Evolutionary conservation across 2,888 invertebrate species (phyloP).

Genomic region (Polydrusus tereticollis): DNA sequence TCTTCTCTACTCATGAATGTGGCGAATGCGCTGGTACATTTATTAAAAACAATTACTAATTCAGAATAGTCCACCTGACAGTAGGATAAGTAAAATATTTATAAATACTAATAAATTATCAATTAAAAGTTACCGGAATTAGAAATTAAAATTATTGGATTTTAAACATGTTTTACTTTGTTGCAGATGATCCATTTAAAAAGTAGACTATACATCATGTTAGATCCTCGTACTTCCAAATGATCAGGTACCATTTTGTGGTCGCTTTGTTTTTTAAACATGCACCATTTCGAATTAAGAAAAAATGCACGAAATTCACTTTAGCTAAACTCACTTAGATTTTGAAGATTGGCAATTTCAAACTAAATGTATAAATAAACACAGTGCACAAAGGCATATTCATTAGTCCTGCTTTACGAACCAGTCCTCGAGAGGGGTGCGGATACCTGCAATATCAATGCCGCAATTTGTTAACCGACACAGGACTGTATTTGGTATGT

Average conservation of each 20-base stretch:
- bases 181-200: slow-evolving; percentile 18
- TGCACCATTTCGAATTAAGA: background rate
- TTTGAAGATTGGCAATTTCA: too few species aligned
- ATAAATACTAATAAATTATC: too few species aligned
- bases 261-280: background rate
- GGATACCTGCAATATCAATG: too few species aligned
- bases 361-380: too few species aligned
- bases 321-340: background rate
- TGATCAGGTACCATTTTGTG: slow-evolving; percentile 21
- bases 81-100: too few species aligned
- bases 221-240: slow-evolving; percentile 14
- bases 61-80: too few species aligned
- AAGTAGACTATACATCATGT: slow-evolving; percentile 12
- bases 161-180: slow-evolving; percentile 2
- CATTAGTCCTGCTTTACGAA: too few species aligned
- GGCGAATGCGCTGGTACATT: slow-evolving; percentile 3
- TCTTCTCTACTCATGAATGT: background rate
- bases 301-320: background rate
- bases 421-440: too few species aligned
- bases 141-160: background rate
- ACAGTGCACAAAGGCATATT: too few species aligned
- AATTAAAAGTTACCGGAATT: background rate
- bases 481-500: too few species aligned
- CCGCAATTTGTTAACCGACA: too few species aligned
- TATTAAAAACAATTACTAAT: too few species aligned